Percentiles rank a stretch among this genome's conserved stretches.
Evolutionary conservation across 2,113 vertebrate species (phyloP).

Genomic region (Nothocercus nigrocapillus): DNA sequence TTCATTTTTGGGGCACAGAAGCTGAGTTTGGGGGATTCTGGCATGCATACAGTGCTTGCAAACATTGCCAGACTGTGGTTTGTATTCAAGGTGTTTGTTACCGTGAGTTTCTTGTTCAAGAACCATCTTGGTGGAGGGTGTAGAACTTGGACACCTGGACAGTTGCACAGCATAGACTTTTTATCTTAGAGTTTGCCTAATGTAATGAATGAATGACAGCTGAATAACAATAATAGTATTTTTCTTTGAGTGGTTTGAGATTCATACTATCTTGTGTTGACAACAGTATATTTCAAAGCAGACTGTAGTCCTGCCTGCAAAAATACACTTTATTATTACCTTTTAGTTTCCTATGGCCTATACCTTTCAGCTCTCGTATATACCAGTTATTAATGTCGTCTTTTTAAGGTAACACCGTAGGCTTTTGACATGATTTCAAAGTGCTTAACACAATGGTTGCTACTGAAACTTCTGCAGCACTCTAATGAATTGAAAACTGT

Average conservation of each 20-base stretch:
- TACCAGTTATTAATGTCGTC: background rate
- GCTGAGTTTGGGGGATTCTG: background rate
- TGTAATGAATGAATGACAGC: background rate
- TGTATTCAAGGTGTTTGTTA: background rate
- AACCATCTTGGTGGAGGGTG: fast-evolving
- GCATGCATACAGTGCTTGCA: background rate
- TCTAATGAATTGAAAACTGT: background rate
- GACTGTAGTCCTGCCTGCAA: background rate
- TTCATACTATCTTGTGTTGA: background rate
- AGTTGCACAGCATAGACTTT: background rate
- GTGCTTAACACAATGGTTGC: background rate
- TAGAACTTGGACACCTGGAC: background rate
- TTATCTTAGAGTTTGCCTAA: background rate
- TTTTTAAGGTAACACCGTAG: background rate
- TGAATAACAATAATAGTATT: background rate
- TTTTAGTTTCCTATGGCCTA: background rate
- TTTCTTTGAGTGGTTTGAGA: background rate
- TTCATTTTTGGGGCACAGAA: background rate
- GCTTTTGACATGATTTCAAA: background rate
- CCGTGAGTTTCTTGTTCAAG: background rate
- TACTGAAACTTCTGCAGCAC: background rate
- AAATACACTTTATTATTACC: background rate
- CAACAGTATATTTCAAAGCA: background rate
- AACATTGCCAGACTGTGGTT: background rate
- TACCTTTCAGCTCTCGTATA: background rate